Base-by-base conservation (phyloP, 2,888 invertebrate species). In the Biston betularia region DNA sequence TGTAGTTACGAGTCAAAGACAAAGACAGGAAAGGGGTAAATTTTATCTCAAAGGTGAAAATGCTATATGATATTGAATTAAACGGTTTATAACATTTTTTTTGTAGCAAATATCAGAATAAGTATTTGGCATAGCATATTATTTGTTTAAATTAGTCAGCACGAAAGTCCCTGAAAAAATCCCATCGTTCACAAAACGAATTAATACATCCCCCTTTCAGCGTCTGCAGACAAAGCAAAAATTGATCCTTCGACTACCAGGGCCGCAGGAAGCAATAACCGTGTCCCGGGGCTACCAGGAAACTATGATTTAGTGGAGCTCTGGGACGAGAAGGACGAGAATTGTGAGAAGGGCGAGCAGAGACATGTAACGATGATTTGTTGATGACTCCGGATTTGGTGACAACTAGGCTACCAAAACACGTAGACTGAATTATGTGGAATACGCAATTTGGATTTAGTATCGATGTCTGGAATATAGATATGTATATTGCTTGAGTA, bases 231-330 rank as follows among this genome's bases (percentile, higher is more conserved):
- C 75, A 76, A 77, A 73, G 77, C 77, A 76, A 74, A 79, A 79
- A 73, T 73, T 55, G 72, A 73, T 78, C 77, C 77, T 79, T 76
- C 78, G 75, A 74, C 38, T 73, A 84, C 85, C 80, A 86, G 88
- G 83, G 83, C 81, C 81, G 83, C 93, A 93, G 94, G 94, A 94
- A 94, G 92, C 88, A 93, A 93, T 94, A 94, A 93, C 88, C 87
- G 85, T 78, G 80, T 84, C 85, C 86, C 83, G 77, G 81, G 80
- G 83, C 81, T 85, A 86, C 84, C 86, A 88, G 89, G 92, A 84
- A 83, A 88, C 87, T 89, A 91, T 92, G 93, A 93, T 91, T 90
- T 91, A 77, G 71, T 67, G 65, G 67, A 69, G 69, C 70, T 67
- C 68, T 60, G 60, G 60, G 71, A 69, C 66, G 58, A 63, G 61